These are phyloP conservation scores for Apistogramma diplotaenia DNA, from an alignment of 2,113 vertebrate species.

Conservation along the genomic window DNA sequence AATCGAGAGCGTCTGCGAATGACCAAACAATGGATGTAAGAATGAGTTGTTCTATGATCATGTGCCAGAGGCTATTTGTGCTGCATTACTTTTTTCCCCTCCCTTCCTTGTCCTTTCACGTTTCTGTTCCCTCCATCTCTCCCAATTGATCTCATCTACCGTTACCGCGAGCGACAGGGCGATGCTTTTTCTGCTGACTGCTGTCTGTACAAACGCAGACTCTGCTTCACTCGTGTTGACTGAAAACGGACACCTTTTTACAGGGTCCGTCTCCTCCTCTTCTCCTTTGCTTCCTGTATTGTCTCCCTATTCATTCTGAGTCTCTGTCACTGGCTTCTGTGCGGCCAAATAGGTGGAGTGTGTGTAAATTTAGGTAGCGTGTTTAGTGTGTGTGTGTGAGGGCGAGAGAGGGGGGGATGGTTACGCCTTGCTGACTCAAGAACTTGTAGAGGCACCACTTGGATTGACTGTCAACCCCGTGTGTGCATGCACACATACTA, in stretches of 20 bases:
- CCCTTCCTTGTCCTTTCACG: constrained; percentile 24
- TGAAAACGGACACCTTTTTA: constrained; percentile 43
- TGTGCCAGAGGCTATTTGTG: constrained; percentile 30
- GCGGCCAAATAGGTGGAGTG: neutral
- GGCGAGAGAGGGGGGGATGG: neutral
- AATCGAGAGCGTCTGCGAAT: neutral
- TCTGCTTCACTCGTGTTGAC: constrained; percentile 14
- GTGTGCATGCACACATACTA: neutral
- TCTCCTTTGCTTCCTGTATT: constrained; percentile 37
- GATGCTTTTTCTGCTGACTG: constrained; percentile 46
- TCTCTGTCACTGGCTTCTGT: constrained; percentile 3
- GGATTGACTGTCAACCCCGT: neutral
- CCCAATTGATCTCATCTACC: constrained; percentile 32
- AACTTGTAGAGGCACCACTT: neutral
- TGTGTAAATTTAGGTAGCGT: neutral
- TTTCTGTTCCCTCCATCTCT: constrained; percentile 20
- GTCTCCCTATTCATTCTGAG: constrained; percentile 16
- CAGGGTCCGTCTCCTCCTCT: constrained; percentile 2
- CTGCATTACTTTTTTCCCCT: constrained; percentile 4
- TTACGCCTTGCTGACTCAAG: neutral
- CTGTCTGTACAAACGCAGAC: constrained; percentile 26
- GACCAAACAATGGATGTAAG: neutral
- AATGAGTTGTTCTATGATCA: neutral
- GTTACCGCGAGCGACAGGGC: constrained; percentile 25
- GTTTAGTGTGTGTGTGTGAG: neutral